These are phyloP conservation scores for Zonotrichia albicollis DNA, from an alignment of 2,797 vertebrate genomes.

Conservation along the genomic window DNA sequence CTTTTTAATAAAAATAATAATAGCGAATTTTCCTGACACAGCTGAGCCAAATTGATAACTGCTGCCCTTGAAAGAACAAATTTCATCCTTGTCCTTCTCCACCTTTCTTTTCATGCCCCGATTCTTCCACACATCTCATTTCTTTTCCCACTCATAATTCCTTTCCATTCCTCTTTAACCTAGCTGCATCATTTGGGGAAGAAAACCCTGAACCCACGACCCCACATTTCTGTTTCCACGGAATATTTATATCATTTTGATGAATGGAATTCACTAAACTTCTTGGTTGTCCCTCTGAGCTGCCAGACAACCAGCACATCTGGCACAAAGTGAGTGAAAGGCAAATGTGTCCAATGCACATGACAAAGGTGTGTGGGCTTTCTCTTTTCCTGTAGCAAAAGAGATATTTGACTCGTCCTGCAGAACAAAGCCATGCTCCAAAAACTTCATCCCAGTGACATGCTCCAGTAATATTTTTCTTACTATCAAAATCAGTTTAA, in stretches of 20 bases:
- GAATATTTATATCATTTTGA: background rate
- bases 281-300: background rate
- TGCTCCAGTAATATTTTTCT: background rate
- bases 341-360: rapidly evolving
- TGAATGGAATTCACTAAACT: background rate
- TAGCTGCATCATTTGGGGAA: background rate
- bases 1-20: background rate
- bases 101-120: background rate
- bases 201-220: background rate
- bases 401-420: background rate
- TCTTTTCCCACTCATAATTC: background rate
- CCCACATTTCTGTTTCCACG: background rate
- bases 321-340: background rate
- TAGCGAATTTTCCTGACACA: background rate
- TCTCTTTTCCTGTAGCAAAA: background rate
- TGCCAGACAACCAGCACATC: background rate
- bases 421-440: background rate
- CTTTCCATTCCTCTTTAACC: background rate
- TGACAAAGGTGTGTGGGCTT: background rate
- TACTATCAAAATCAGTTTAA: background rate
- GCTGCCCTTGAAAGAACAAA: background rate
- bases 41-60: background rate
- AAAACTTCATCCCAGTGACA: background rate
- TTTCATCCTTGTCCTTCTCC: background rate
- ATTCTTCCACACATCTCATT: background rate